These are phyloP conservation scores for Papilio xuthus DNA, from an alignment of 1,140 invertebrate species.

Conservation along the genomic window DNA sequence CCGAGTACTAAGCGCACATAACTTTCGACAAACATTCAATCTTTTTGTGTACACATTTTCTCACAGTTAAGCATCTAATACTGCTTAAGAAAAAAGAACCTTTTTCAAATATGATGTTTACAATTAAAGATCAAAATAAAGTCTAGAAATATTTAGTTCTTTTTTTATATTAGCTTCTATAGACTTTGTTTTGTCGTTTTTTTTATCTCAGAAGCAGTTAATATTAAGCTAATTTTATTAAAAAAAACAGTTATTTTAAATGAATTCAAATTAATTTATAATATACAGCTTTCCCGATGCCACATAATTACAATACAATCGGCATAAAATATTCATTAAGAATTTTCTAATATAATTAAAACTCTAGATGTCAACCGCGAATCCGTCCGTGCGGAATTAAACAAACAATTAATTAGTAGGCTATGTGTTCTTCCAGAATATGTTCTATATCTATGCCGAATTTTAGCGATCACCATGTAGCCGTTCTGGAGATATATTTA, in stretches of 20 bases:
- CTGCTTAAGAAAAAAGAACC: not conserved
- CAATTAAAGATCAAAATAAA: not conserved
- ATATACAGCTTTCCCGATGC: slow-evolving; percentile 43
- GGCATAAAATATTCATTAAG: not conserved
- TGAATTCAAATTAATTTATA: slow-evolving; percentile 43
- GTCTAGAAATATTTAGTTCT: too few species aligned
- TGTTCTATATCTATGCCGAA: too few species aligned
- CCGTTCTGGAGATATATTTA: too few species aligned
- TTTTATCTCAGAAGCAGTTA: not conserved
- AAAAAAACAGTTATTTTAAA: slow-evolving; percentile 40
- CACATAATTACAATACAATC: slow-evolving; percentile 8
- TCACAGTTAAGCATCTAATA: not conserved
- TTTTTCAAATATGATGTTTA: not conserved
- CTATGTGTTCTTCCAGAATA: too few species aligned
- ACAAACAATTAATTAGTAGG: too few species aligned
- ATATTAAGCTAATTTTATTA: not conserved
- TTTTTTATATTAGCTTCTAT: too few species aligned
- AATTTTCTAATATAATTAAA: not conserved
- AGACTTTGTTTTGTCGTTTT: not conserved
- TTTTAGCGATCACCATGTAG: too few species aligned
- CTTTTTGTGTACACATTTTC: not conserved
- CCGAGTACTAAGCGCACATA: not conserved
- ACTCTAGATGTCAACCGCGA: too few species aligned
- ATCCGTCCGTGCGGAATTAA: too few species aligned
- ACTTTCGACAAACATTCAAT: slow-evolving; percentile 31